phyloP scores from a whole-genome alignment of 2,797 vertebrate genomes.

The Emydoidea blandingii region DNA sequence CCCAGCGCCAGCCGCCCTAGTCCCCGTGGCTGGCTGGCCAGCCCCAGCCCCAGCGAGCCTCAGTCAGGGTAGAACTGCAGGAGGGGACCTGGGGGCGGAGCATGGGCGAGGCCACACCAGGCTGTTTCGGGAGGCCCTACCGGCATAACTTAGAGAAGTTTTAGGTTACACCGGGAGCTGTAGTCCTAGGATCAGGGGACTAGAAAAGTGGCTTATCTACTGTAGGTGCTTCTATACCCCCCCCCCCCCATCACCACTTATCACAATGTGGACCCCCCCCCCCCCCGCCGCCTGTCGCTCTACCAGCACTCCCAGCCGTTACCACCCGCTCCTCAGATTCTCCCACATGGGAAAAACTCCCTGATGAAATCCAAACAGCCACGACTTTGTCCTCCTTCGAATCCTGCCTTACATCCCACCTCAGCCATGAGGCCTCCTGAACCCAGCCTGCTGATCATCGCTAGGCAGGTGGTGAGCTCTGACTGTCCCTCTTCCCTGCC shows the following conservation, averaged over 20 bases:
- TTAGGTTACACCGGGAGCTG: neutral
- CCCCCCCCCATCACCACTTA: too few relatives aligned
- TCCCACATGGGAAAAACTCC: neutral
- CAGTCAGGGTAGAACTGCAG: too few relatives aligned
- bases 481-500: neutral
- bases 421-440: neutral
- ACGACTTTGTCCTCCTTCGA: neutral
- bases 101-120: too few relatives aligned
- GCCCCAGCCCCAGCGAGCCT: too few relatives aligned
- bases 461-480: neutral
- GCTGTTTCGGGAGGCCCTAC: too few relatives aligned
- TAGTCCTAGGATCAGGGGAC: neutral
- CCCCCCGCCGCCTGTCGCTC: neutral
- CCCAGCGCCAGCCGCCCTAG: neutral
- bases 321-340: neutral
- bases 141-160: constrained; percentile 42
- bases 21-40: neutral
- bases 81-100: too few relatives aligned
- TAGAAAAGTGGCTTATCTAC: neutral
- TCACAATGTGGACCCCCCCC: neutral
- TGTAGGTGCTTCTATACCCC: neutral
- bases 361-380: neutral
- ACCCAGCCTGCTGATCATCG: neutral
- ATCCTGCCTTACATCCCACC: neutral
- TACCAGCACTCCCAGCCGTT: neutral